Base-by-base conservation (phyloP, 2,888 invertebrate species). In the Thumatha senex region DNA sequence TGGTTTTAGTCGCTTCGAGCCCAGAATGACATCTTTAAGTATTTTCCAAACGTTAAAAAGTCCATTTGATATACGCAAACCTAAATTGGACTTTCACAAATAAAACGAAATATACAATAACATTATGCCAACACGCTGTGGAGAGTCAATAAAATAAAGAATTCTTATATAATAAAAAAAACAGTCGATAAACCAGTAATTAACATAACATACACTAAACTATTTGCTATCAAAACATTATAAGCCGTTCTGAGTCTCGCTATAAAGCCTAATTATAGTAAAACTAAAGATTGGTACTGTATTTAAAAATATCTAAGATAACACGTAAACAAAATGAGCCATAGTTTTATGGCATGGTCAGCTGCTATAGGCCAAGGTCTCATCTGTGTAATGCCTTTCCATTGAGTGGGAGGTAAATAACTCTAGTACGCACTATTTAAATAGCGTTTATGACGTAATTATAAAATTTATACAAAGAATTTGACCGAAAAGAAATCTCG, bases 321-420 rank as follows among this genome's bases (percentile, higher is more conserved):
- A 63, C 56, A 58, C 34, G 41, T 48, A 58, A 54, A 53, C 63
- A 56, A 65, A 61, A 54, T 10, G 60, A 49, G 38, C 50, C 38
- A 48, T 61, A 40, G 56, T 46, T 67, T 58, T 61, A 56, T 50
- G 58, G 42, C 46, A 42, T 48, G 40, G 38, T 15, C 30, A 36
- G 14, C 30, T 30, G 14, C 30, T 30, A 45, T 45, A 48, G 63
- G 63, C 63, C 67, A 67, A 67, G 68, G 67, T 55, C 44, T 48
- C 39, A 14, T 48, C 38, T 29, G 35, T 33, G 34, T 49, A 49
- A 49, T 50, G 42, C 57, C 42, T 53, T 61, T 55, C 61, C 40
- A 47, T 46, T 48, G 54, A 51, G 57, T 35, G 13, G 49, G 57
- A 15, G 11, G 50, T 31, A 12, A 18, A 10, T 30, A 35, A 34